Conservation (phyloP, 2,113 vertebrate species). For the Brachyhypopomus gauderio region DNA sequence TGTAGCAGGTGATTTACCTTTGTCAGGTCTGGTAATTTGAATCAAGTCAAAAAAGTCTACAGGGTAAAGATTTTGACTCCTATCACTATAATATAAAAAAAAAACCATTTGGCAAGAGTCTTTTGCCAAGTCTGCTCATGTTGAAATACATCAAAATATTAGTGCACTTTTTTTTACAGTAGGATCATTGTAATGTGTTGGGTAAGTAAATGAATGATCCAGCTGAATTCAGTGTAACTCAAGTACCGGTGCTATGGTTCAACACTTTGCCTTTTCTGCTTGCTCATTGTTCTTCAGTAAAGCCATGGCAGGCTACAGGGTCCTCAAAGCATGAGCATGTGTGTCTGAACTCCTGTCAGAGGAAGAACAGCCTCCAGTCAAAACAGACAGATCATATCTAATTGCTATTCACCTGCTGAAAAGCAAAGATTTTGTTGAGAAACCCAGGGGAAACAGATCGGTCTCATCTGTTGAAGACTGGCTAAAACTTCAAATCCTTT, state of each 20-base stretch:
- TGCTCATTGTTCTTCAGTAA: conserved; percentile 55
- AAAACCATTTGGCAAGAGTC: not conserved
- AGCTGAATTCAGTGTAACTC: conserved; percentile 16
- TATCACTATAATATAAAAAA: not conserved
- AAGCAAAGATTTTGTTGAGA: conserved; percentile 34
- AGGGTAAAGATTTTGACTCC: conserved; percentile 22
- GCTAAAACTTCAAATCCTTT: not conserved
- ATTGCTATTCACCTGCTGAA: conserved; percentile 35
- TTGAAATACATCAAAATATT: conserved; percentile 34
- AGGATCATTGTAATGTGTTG: conserved; percentile 1
- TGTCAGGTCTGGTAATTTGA: conserved; percentile 15
- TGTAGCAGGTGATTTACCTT: conserved; percentile 9
- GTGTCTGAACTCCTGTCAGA: conserved; percentile 54
- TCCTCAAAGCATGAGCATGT: conserved; percentile 55
- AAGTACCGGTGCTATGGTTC: conserved; percentile 50
- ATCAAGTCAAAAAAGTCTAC: not conserved
- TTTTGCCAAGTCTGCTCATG: conserved; percentile 3
- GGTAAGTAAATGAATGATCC: conserved; percentile 15
- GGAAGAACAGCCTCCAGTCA: conserved; percentile 59
- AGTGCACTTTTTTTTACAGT: conserved; percentile 26
- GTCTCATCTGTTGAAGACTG: conserved; percentile 20
- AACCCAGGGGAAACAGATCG: conserved; percentile 1
- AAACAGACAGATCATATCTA: conserved; percentile 54
- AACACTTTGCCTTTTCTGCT: conserved; percentile 15
- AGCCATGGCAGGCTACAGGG: conserved; percentile 52